phyloP scores from a whole-genome alignment of 2,797 vertebrate species.

The Alectoris magna region DNA sequence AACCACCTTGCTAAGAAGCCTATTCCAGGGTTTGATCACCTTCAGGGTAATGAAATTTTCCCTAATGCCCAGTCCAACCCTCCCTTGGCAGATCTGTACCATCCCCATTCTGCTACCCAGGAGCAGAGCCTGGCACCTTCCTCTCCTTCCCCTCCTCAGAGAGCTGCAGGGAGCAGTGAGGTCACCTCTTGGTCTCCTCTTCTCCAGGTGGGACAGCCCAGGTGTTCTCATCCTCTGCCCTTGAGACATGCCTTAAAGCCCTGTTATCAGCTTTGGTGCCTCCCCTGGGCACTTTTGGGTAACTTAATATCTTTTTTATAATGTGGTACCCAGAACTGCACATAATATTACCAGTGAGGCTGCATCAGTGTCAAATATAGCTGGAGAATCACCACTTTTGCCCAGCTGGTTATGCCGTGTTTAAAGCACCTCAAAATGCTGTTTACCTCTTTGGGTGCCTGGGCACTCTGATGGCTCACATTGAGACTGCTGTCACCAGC shows the following conservation, averaged over 20 bases:
- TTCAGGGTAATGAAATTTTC: not conserved
- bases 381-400: not conserved
- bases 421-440: not conserved
- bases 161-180: not conserved
- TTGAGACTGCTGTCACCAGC: not conserved
- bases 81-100: not conserved
- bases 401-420: not conserved
- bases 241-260: not conserved
- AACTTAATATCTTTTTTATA: not conserved
- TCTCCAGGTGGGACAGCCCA: not conserved
- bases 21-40: not conserved
- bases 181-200: not conserved
- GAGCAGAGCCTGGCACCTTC: not conserved
- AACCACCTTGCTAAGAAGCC: not conserved
- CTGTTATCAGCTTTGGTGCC: not conserved
- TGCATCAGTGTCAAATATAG: not conserved
- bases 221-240: not conserved
- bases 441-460: not conserved
- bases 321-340: not conserved
- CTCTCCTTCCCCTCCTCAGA: not conserved
- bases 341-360: not conserved
- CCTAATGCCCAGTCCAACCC: not conserved
- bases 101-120: not conserved
- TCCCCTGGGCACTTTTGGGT: not conserved
- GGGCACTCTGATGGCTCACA: no score